These are phyloP conservation scores for Dasypus novemcinctus DNA, from an alignment of 2,113 vertebrate species.

Conservation along the genomic window DNA sequence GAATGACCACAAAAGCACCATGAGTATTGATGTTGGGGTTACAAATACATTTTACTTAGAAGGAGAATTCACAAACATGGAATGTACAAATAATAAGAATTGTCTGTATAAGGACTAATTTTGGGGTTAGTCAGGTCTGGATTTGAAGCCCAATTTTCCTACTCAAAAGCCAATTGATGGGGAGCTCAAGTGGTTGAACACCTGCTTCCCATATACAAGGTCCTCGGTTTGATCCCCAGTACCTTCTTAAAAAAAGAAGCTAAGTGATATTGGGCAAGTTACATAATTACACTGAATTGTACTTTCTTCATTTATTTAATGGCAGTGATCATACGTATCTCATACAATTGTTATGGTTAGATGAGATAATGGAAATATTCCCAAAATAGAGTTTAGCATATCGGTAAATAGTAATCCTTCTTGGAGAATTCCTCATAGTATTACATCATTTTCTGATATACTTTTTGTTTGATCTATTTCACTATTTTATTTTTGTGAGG, in stretches of 20 bases:
- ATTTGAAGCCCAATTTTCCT: not conserved
- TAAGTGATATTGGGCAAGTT: not conserved
- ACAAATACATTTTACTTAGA: no score
- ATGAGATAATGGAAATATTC: not conserved
- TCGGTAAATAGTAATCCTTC: not conserved
- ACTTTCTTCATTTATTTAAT: not conserved
- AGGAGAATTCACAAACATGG: no score
- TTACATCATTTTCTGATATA: not conserved
- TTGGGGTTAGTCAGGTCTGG: not conserved
- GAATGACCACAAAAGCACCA: no score
- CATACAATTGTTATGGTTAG: not conserved
- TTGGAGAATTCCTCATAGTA: not conserved
- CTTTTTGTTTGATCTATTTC: not conserved
- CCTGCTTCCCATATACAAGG: no score
- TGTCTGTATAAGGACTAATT: not conserved
- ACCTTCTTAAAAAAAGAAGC: not conserved
- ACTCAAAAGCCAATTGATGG: not conserved
- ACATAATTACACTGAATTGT: not conserved
- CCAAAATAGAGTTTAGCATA: not conserved
- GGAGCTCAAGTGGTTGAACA: no score
- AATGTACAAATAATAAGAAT: no score
- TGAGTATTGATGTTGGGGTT: no score
- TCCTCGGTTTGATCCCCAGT: no score
- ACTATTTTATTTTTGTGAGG: not conserved
- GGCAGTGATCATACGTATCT: not conserved